Evolutionary conservation across 2,888 invertebrate species (phyloP).

Genomic region (Aricia artaxerxes): DNA sequence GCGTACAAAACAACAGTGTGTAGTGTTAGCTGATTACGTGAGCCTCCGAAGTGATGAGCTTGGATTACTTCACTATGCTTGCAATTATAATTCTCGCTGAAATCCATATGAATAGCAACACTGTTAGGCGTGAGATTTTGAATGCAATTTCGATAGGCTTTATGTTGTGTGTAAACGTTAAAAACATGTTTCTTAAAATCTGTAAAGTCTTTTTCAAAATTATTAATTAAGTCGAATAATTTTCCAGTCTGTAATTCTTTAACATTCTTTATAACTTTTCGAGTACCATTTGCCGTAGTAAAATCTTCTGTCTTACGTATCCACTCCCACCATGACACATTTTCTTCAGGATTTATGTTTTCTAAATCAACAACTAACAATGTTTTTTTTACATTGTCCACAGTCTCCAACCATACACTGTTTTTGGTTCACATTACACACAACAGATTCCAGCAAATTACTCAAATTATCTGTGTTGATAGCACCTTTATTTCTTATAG

Average conservation of each 20-base stretch:
- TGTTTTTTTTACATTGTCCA: no score
- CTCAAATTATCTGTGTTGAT: slow-evolving; percentile 32
- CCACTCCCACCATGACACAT: neutral
- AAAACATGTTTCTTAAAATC: slow-evolving; percentile 12
- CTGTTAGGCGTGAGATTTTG: neutral
- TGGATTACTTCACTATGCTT: slow-evolving; percentile 18
- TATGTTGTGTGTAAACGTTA: neutral
- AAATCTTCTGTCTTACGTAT: neutral
- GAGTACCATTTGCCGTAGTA: no score
- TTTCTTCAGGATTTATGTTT: no score
- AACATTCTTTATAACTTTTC: slow-evolving; percentile 31
- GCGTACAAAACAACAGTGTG: slow-evolving; percentile 24
- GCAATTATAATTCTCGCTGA: slow-evolving; percentile 23
- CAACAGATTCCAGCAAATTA: slow-evolving; percentile 32
- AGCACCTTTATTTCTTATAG: slow-evolving; percentile 13
- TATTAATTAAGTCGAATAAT: slow-evolving; percentile 27
- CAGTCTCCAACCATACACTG: neutral
- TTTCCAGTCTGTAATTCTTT: slow-evolving; percentile 33
- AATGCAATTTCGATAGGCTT: slow-evolving; percentile 18
- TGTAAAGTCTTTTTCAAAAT: neutral
- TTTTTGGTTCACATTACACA: slow-evolving; percentile 33
- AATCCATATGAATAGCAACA: neutral
- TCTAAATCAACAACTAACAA: no score
- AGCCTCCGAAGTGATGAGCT: slow-evolving; percentile 21
- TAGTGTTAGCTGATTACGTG: slow-evolving; percentile 1